A percentile compares a stretch with the other conserved stretches of the same genome.
phyloP scores from a whole-genome alignment of 2,113 vertebrate species.

The Oncorhynchus nerka region DNA sequence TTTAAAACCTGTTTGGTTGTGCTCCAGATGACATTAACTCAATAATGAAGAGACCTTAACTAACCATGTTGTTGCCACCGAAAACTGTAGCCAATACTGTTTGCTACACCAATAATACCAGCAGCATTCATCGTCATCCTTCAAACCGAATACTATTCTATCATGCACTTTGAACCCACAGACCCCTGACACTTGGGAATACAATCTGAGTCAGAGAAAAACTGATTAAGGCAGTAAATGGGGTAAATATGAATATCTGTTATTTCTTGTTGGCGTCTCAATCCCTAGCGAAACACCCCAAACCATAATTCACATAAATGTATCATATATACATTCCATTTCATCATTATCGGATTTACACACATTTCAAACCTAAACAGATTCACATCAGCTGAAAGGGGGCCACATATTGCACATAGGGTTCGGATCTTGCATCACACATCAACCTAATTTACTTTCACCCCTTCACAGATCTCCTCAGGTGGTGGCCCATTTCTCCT shows the following conservation, averaged over 20 bases:
- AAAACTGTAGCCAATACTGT: slow-evolving; percentile 48
- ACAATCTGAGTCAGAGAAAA: slow-evolving; percentile 57
- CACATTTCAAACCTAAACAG: neutral
- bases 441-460: neutral
- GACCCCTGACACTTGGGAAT: slow-evolving; percentile 37
- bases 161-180: slow-evolving; percentile 17
- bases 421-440: neutral
- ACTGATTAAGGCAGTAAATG: slow-evolving; percentile 68
- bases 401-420: neutral
- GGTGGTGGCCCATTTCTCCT: neutral
- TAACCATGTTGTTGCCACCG: neutral
- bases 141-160: slow-evolving; percentile 6
- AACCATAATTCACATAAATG: slow-evolving; percentile 10
- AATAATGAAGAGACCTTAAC: neutral
- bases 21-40: too few species aligned
- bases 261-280: slow-evolving; percentile 2
- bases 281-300: neutral
- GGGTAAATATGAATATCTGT: slow-evolving; percentile 11
- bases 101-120: slow-evolving; percentile 28
- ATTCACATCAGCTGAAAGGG: slow-evolving; percentile 1
- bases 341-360: neutral
- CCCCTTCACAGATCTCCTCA: neutral
- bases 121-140: slow-evolving; percentile 14
- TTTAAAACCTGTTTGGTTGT: neutral
- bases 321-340: neutral